A percentile compares a stretch with the other conserved stretches of the same genome.
Evolutionary conservation across 2,113 vertebrate genomes (phyloP).

Genomic region (Pandion haliaetus): DNA sequence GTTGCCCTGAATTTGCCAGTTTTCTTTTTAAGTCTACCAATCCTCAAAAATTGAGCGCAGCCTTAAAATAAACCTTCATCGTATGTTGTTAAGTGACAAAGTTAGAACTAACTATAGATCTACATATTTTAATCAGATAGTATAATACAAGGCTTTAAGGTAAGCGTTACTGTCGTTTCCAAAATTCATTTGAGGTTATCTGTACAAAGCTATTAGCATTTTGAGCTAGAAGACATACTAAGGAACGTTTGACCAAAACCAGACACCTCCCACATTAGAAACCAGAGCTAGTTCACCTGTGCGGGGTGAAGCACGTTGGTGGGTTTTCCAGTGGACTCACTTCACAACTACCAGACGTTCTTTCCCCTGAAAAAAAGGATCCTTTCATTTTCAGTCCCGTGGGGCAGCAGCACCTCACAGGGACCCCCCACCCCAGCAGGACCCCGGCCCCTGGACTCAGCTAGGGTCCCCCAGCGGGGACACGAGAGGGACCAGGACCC

Average conservation of each 20-base stretch:
- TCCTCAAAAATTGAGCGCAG: not conserved
- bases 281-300: conserved; percentile 32
- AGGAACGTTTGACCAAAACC: not conserved
- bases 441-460: not conserved
- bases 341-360: conserved; percentile 32
- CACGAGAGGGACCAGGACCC: not conserved
- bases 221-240: not conserved
- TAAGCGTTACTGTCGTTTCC: not conserved
- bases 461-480: accelerated
- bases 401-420: not conserved
- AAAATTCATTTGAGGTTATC: not conserved
- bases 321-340: conserved; percentile 24
- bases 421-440: accelerated
- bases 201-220: not conserved
- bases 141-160: not conserved
- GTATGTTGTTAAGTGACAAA: not conserved
- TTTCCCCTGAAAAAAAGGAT: not conserved
- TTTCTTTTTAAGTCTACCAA: not conserved
- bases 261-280: not conserved
- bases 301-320: not conserved
- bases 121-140: not conserved
- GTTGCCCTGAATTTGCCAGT: not conserved
- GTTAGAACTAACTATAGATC: not conserved
- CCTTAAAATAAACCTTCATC: not conserved
- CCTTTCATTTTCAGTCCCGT: not conserved